Base-by-base conservation (phyloP, 2,888 invertebrate genomes). In the Seira ritae region DNA sequence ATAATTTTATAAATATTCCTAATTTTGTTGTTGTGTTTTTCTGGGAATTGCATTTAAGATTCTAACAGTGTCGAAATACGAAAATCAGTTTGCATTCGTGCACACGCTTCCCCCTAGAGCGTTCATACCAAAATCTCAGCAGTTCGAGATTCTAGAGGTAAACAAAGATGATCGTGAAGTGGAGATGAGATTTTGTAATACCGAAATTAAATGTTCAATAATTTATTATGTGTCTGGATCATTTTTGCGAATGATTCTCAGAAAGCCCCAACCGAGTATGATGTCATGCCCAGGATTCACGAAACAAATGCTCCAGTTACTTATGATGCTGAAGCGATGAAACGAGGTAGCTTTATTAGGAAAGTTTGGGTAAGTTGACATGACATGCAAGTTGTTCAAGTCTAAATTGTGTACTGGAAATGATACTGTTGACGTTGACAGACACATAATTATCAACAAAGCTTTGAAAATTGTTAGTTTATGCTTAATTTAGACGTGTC, bases 121-220 rank as follows among this genome's bases (percentile, higher is more conserved):
- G 17, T 86, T 86, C 50, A 86, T 86, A 69, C 86, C 86, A 1
- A 86, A 86, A 76, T 75, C 86, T 20, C 86, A 86, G 71, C 86
- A 86, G 23, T 86, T 84, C 84, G 86, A 86, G 68, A 77, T 86
- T 62, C 37, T 22, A 24, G 86, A 86, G 80, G 86, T 86, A 68
- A 67, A 22, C 3, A 6, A 3, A 8, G 10, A 19, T 23, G 10
- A 20, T 23, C 68, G 22, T 8, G n/a, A 15, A 65, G n/a, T 12
- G n/a, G n/a, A 17, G n/a, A 65, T 12, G 8, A n/a, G n/a, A n/a
- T n/a, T n/a, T n/a, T n/a, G n/a, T n/a, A n/a, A n/a, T n/a, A n/a
- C n/a, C n/a, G n/a, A n/a, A n/a, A n/a, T n/a, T n/a, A n/a, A n/a
- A n/a, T n/a, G n/a, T n/a, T n/a, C n/a, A n/a, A n/a, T n/a, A n/a